Evolutionary conservation across 2,113 vertebrate genomes (phyloP), one percentile per base, ranked within the genome.

Genomic region (Syngnathus floridae): DNA sequence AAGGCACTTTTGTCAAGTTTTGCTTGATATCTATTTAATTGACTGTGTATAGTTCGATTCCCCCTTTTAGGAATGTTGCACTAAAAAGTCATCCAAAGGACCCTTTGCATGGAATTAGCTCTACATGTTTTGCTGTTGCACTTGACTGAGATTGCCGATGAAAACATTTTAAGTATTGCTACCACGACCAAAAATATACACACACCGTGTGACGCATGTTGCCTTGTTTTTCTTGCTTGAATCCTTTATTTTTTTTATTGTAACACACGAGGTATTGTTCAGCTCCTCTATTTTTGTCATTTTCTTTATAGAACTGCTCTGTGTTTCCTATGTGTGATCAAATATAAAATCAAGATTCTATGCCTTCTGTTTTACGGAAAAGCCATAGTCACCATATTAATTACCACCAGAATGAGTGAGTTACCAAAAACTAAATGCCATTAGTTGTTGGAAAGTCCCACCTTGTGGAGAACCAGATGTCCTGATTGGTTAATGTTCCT

Each of bases 201-300:
- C 80, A 79, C 78, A 67, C 31, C 51, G 82, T 82, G 80, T 81
- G 75, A 83, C 78, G 87, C 87, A 87, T 86, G 86, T 84, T 83
- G 74, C 77, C 75, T 75, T 71, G 74, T 79, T 46, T 79, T 57
- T 79, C 61, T 67, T 74, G 67, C 68, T 82, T 70, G 49, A 62
- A 75, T 66, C 60, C 17, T 56, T 66, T 7, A 0, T 64, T 70
- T 62, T 70, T 62, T 65, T 58, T 45, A 80, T 72, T 51, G 49
- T 73, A 72, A 68, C 64, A 57, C 69, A 72, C 62, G 65, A 65
- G 22, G 26, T 75, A 41, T 62, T 49, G 8, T 65, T 62, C 11
- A 62, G 40, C 41, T 55, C 35, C 55, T 62, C 35, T 65, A 40
- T 54, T 31, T 59, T 38, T 19, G 35, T 19, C 35, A 48, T 43